phyloP scores from a whole-genome alignment of 2,113 vertebrate species.

The Tringa solitaria region DNA sequence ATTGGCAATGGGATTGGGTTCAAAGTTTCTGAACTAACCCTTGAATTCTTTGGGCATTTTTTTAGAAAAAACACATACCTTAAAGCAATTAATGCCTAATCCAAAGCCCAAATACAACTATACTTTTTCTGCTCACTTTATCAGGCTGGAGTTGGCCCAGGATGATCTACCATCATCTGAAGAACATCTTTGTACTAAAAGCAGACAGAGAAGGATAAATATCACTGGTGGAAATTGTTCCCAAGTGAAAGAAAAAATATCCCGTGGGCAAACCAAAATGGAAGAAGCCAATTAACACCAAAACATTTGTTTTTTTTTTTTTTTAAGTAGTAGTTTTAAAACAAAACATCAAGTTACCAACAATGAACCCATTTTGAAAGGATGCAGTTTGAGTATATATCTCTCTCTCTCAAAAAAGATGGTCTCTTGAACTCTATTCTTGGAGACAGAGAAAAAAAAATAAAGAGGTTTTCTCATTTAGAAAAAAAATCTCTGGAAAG shows the following conservation, averaged over 20 bases:
- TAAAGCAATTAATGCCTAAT: neutral
- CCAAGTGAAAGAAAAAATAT: neutral
- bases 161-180: fast-evolving
- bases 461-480: slow-evolving; percentile 14
- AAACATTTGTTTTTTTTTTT: neutral
- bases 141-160: neutral
- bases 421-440: slow-evolving; percentile 19
- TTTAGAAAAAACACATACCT: neutral
- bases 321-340: neutral
- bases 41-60: neutral
- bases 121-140: neutral
- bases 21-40: neutral
- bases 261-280: neutral
- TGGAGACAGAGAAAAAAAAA: neutral
- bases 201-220: neutral
- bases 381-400: neutral
- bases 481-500: slow-evolving; percentile 8
- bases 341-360: neutral
- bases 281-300: neutral
- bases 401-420: neutral
- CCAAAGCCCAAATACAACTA: neutral
- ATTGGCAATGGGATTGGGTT: too few relatives aligned
- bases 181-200: neutral
- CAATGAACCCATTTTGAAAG: neutral
- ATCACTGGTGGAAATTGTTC: neutral